A percentile compares a stretch with the other conserved stretches of the same genome.
phyloP scores from a whole-genome alignment of 2,113 vertebrate genomes.

The Cettia cetti region DNA sequence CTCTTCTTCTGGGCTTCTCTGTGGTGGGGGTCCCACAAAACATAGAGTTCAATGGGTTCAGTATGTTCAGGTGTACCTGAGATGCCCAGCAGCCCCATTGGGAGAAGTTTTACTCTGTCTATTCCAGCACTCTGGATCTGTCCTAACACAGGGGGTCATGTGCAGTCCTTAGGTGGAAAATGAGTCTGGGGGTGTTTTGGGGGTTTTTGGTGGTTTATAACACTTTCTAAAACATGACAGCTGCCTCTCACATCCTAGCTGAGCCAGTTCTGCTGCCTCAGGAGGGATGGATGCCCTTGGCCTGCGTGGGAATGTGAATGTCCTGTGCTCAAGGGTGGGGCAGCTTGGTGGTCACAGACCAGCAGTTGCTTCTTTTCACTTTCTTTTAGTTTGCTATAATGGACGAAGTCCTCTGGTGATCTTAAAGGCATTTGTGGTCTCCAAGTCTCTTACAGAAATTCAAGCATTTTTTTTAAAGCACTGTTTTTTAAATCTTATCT shows the following conservation, averaged over 20 bases:
- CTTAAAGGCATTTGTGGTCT: background rate
- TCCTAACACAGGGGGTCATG: too few species aligned
- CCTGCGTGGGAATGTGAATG: rapidly evolving
- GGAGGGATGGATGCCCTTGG: background rate
- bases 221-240: background rate
- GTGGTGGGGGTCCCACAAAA: background rate
- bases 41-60: background rate
- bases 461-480: background rate
- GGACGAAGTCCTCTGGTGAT: background rate
- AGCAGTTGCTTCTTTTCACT: too few species aligned
- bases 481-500: background rate
- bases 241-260: background rate
- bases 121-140: background rate
- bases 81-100: background rate
- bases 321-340: background rate
- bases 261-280: background rate
- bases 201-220: background rate
- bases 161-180: background rate
- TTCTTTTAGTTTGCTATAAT: background rate
- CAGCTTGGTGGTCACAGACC: background rate
- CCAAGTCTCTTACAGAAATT: background rate
- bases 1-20: background rate
- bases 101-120: background rate
- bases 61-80: background rate
- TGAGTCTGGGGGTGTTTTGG: background rate